Conservation (phyloP, 1,140 invertebrate genomes). For the Pseudomyrmex sp. region DNA sequence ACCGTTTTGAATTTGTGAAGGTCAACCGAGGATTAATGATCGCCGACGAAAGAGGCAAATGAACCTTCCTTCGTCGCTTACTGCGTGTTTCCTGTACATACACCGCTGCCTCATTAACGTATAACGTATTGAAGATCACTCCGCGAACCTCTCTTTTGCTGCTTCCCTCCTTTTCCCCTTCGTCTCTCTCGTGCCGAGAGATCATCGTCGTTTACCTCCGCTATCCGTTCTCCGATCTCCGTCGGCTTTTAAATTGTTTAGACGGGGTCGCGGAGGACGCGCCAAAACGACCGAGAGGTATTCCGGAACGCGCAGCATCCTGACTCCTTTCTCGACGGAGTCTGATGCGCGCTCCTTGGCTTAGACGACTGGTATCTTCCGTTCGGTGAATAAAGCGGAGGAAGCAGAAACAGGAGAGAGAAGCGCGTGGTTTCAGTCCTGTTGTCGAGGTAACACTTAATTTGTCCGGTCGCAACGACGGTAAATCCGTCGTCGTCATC, state of each 20-base stretch:
- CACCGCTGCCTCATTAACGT: conserved; percentile 61
- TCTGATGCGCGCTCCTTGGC: conserved; percentile 21
- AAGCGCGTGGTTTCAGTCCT: conserved; percentile 73
- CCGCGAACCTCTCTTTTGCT: conserved; percentile 44
- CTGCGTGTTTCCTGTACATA: conserved; percentile 60
- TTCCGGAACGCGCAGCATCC: conserved; percentile 39
- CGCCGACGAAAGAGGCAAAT: conserved; percentile 53
- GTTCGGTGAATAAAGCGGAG: conserved; percentile 30
- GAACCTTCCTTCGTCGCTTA: conserved; percentile 45
- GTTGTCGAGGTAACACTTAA: conserved; percentile 76
- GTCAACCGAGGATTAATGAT: conserved; percentile 64
- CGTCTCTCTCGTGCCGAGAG: conserved; percentile 19
- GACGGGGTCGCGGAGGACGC: conserved; percentile 10
- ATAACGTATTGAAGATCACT: conserved; percentile 54
- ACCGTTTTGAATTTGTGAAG: conserved; percentile 66
- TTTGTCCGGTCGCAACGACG: conserved; percentile 64
- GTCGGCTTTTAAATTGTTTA: conserved; percentile 60
- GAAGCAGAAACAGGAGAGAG: background rate
- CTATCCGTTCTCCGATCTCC: conserved; percentile 54
- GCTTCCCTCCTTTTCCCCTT: background rate
- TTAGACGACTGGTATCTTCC: conserved; percentile 50
- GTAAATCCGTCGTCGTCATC: conserved; percentile 18
- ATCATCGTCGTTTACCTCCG: conserved; percentile 52
- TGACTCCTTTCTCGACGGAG: conserved; percentile 14
- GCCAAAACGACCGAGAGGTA: conserved; percentile 53